Evolutionary conservation across 2,888 invertebrate genomes (phyloP), one percentile per base, ranked within the genome.

Genomic region (Torymus aiolomorphi): DNA sequence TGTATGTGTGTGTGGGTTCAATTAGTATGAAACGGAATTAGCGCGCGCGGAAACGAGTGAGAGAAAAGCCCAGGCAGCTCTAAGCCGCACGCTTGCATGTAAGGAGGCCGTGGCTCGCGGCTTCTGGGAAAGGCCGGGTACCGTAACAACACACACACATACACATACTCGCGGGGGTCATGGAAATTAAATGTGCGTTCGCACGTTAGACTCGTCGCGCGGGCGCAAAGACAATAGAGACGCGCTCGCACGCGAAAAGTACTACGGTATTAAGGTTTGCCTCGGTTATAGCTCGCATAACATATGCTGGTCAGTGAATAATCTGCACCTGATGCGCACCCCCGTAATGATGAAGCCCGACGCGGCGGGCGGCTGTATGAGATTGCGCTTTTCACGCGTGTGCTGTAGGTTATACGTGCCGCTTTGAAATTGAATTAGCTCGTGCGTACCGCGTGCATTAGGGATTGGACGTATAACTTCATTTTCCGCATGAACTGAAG

Each of bases 121-220:
- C 42, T 76, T 72, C 80, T 71, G 80, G 69, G 74, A 80, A 73
- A 74, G 59, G 52, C 52, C 31, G 59, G 16, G 20, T 73, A 77
- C 77, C 70, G 80, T 74, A 77, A 67, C 18, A 31, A 11, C 42
- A 8, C 42, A 42, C 42, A 42, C 5, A 31, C 42, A 10, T 42
- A 42, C 8, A 42, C 8, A 42, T 42, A 42, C 42, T 5, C 42
- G 42, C 42, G 42, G 82, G 81, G 82, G 82, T 78, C 83, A 83
- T 81, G 83, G 84, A 84, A 85, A 85, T 84, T 83, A 84, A 85
- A 82, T 81, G 83, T 80, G 82, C 82, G 82, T 84, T 83, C 84
- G 82, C 84, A 85, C 84, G 84, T 84, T 66, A 59, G 42, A 42
- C 8, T 5, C 42, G 42, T 42, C 82, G 82, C 81, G 82, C 76